phyloP scores from a whole-genome alignment of 2,888 invertebrate genomes.

The Acronicta psi region DNA sequence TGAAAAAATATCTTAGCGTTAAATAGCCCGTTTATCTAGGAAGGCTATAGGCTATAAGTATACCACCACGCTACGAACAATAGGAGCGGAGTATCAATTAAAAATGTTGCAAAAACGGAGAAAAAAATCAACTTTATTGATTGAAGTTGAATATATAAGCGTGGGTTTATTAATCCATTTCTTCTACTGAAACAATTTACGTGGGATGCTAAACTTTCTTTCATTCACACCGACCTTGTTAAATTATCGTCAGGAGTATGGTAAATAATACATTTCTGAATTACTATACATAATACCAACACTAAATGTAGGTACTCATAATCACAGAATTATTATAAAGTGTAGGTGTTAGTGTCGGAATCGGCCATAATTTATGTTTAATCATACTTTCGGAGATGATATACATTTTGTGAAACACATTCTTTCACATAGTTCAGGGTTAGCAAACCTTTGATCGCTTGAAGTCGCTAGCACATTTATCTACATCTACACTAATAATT shows the following conservation, averaged over 20 bases:
- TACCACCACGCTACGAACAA: too few species aligned
- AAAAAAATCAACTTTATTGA: too few species aligned
- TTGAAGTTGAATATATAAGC: too few species aligned
- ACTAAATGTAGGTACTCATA: slow-evolving; percentile 13
- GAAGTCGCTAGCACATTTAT: too few species aligned
- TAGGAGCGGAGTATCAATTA: too few species aligned
- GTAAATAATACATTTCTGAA: slow-evolving; percentile 6
- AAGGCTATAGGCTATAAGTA: too few species aligned
- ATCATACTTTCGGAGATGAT: slow-evolving; percentile 9
- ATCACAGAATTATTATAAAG: slow-evolving; percentile 14
- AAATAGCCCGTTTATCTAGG: too few species aligned
- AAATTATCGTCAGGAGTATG: background rate
- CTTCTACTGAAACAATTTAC: background rate
- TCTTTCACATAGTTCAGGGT: slow-evolving; percentile 9
- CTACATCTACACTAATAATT: too few species aligned
- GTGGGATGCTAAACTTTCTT: slow-evolving; percentile 15
- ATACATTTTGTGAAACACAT: slow-evolving; percentile 8
- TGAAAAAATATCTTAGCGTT: too few species aligned
- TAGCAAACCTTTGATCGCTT: background rate
- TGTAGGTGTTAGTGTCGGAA: slow-evolving; percentile 4
- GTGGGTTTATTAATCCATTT: background rate
- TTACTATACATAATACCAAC: slow-evolving; percentile 13
- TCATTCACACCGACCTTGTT: slow-evolving; percentile 4
- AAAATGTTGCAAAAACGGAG: too few species aligned
- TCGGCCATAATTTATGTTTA: slow-evolving; percentile 21